Evolutionary conservation across 2,797 vertebrate species (phyloP).

Genomic region (Decapterus maruadsi): DNA sequence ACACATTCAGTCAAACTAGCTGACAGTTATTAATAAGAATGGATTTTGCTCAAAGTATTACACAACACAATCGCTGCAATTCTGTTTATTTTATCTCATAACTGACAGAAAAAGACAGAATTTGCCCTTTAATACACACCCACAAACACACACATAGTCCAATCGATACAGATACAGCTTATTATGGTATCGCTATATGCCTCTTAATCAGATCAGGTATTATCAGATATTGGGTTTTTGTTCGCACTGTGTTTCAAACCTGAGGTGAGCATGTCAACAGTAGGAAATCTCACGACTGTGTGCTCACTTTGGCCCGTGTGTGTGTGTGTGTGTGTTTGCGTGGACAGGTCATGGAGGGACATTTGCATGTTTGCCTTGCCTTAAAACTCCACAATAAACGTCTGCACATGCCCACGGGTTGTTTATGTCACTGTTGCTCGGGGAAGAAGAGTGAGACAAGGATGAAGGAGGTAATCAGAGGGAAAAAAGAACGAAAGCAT

Average conservation of each 20-base stretch:
- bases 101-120: neutral
- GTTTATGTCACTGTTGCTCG: slow-evolving; percentile 50
- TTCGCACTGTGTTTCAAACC: slow-evolving; percentile 56
- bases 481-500: neutral
- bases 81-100: neutral
- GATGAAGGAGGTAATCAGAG: slow-evolving; percentile 12
- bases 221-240: slow-evolving; percentile 16
- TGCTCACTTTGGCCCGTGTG: slow-evolving; percentile 41
- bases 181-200: neutral
- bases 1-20: no score
- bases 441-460: slow-evolving; percentile 15
- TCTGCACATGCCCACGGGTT: slow-evolving; percentile 50
- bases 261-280: slow-evolving; percentile 68
- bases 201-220: slow-evolving; percentile 19
- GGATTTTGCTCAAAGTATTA: no score
- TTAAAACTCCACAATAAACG: slow-evolving; percentile 51
- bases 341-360: slow-evolving; percentile 45
- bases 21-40: no score
- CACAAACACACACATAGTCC: neutral
- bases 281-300: slow-evolving; percentile 61
- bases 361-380: slow-evolving; percentile 52
- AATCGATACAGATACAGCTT: neutral
- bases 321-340: slow-evolving; percentile 28
- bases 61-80: no score
- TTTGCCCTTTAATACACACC: neutral